Base-by-base conservation (phyloP, 2,797 vertebrate genomes). In the Margarornis squamiger region DNA sequence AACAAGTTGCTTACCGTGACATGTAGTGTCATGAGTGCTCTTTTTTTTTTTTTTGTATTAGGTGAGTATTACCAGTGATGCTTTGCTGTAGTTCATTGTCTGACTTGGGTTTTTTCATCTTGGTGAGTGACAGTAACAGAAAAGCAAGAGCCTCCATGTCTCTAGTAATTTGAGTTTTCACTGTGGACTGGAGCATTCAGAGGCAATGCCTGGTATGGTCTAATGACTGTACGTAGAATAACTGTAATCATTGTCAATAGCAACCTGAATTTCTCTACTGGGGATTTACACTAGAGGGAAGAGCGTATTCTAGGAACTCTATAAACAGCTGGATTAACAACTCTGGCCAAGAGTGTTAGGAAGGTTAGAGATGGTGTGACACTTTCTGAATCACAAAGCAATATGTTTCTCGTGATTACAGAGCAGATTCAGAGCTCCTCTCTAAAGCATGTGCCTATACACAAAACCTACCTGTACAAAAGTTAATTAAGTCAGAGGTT, bases 211-310 rank as follows among this genome's bases (percentile, higher is more conserved):
- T 88, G 41, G 43, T 45, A 27, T 10, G 62, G 81, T 86, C 88
- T 29, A 41, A 43, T 43, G 95, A 74, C 93, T n/a, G 1, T 32
- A 67, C 20, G 0, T 38, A 67, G 73, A 87, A 22, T 73, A 95
- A 91, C 81, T 68, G 86, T 92, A 89, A 52, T 30, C 20, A 4
- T 61, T 94, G 87, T 91, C 61, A 68, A 78, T 78, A 91, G 86
- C 75, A 96, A 94, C 88, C 94, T 94, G 90, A 80, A 79, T 77
- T 97, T 97, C 85, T 93, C 39, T 93, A 76, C 52, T 96, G 95
- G 96, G 93, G 94, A 96, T 96, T 93, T 96, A 96, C 66, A 95
- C 65, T 92, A 88, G 91, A 93, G 87, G 91, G 92, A 96, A 96
- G 94, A 96, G 93, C 75, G 0, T 77, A 82, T 91, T 94, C 85